Percentiles rank a stretch among this genome's conserved stretches.
These are phyloP conservation scores for Falco rusticolus DNA, from an alignment of 2,797 vertebrate genomes.

Conservation along the genomic window DNA sequence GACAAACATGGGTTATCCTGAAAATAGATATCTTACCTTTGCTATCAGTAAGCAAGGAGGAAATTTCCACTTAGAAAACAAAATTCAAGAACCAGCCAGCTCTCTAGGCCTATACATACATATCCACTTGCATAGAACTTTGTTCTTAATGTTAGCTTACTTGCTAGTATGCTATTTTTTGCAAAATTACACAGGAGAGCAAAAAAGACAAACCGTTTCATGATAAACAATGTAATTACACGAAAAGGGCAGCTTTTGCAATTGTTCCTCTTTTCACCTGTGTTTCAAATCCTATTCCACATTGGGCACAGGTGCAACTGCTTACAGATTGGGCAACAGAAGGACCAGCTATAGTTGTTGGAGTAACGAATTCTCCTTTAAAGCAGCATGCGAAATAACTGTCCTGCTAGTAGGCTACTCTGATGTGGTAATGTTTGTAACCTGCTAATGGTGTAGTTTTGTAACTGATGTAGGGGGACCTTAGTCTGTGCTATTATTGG, in stretches of 20 bases:
- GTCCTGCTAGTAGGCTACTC: neutral
- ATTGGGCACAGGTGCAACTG: neutral
- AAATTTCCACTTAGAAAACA: neutral
- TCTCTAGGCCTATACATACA: neutral
- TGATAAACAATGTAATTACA: neutral
- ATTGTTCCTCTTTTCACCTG: neutral
- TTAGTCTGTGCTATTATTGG: neutral
- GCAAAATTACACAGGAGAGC: neutral
- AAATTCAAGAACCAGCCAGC: neutral
- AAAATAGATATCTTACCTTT: constrained; percentile 1
- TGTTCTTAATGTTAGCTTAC: neutral
- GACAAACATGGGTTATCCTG: neutral
- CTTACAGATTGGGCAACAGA: neutral
- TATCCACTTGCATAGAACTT: neutral
- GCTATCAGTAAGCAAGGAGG: neutral
- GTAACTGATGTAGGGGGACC: neutral
- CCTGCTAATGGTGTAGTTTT: neutral
- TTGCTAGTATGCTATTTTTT: neutral
- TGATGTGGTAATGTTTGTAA: neutral
- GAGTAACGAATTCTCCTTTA: neutral
- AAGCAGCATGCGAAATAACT: neutral
- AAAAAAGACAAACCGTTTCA: neutral
- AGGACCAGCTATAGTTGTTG: neutral
- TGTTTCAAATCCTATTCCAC: constrained; percentile 10
- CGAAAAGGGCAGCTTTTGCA: neutral